Conservation (phyloP, 2,797 vertebrate species). For the Pteropus rufus region DNA sequence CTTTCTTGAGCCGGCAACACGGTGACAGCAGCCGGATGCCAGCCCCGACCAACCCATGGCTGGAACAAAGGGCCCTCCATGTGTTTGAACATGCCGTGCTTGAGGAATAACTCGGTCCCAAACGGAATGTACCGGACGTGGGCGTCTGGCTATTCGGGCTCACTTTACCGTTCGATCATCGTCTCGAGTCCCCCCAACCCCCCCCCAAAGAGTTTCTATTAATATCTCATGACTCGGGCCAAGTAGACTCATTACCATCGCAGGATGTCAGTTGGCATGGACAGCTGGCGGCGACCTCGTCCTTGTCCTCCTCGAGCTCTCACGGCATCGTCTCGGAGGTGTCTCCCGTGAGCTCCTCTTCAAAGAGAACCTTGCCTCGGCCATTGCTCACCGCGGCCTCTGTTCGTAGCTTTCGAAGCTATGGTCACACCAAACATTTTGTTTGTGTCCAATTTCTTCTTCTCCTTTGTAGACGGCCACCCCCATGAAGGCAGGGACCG, state of each 20-base stretch:
- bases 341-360: background rate
- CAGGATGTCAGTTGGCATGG: background rate
- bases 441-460: background rate
- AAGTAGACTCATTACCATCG: background rate
- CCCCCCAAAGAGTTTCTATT: background rate
- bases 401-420: background rate
- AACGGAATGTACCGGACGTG: background rate
- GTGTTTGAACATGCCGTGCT: rapidly evolving
- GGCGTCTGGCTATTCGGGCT: background rate
- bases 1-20: too few species aligned
- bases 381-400: background rate
- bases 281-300: background rate
- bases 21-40: background rate
- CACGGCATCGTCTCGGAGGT: background rate
- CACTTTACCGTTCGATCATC: background rate
- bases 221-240: background rate
- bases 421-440: too few species aligned
- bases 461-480: background rate
- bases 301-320: background rate
- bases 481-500: rapidly evolving
- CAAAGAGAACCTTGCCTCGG: background rate
- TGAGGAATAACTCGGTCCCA: background rate
- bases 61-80: background rate
- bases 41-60: background rate
- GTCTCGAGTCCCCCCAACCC: background rate